Evolutionary conservation across 2,888 invertebrate genomes (phyloP), one percentile per base, ranked within the genome.

Genomic region (Anorthoa munda): DNA sequence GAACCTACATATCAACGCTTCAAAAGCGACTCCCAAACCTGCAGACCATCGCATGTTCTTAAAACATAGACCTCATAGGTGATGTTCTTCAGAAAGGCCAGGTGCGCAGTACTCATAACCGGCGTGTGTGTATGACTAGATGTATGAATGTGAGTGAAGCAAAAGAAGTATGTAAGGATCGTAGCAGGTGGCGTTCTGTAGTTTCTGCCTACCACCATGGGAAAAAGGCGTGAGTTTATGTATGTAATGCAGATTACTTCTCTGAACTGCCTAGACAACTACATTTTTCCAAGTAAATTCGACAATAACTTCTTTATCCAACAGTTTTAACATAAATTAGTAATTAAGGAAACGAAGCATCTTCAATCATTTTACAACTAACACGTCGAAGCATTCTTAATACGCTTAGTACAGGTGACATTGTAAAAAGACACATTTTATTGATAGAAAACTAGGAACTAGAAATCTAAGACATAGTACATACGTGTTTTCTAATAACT

Each of bases 391-490:
- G 4, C 15, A 69, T 66, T 59, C 31, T 15, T 58, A 53, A 53
- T 13, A 73, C 18, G n/a, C 13, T 59, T 18, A 21, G 63, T 50
- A 65, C 31, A 48, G 26, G 26, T 26, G 55, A 58, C 31, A 53
- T 39, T 48, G 66, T 83, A 81, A 82, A 80, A 81, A 77, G 61
- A 66, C 63, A 66, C 79, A 81, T 78, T 86, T 85, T 83, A 85
- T 82, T 76, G 86, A 89, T 90, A 88, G 90, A 90, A 90, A 90
- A 87, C 86, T 82, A 89, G 90, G 90, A 90, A 91, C 89, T 85
- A 87, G 89, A 89, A 85, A 89, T 82, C 82, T 81, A 80, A 75
- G 77, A 80, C 77, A 79, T 75, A 83, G 69, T 84, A 84, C 75
- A 74, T 78, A 88, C 89, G 80, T 78, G 90, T 87, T 89, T 91